phyloP scores from a whole-genome alignment of 2,888 invertebrate genomes.

The Hesperia comma region DNA sequence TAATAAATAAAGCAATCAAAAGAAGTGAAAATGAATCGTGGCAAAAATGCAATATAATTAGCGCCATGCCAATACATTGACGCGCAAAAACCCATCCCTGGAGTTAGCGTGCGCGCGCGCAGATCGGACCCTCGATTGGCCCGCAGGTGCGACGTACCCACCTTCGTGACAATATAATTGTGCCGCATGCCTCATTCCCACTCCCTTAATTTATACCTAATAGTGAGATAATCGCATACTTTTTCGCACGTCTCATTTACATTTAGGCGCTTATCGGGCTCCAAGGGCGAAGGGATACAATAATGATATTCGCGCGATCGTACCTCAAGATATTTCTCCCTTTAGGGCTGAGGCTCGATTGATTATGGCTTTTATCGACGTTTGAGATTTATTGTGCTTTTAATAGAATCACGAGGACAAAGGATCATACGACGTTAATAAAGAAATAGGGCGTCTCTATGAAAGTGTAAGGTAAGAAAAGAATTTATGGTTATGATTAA shows the following conservation, averaged over 20 bases:
- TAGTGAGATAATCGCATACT: conserved; percentile 79
- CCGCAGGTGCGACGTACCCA: conserved; percentile 52
- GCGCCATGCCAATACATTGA: conserved; percentile 27
- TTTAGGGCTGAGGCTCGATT: conserved; percentile 39
- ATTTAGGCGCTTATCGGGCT: conserved; percentile 71
- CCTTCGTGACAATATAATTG: conserved; percentile 83
- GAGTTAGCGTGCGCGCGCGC: conserved; percentile 60
- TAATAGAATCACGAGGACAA: not conserved
- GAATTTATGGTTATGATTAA: no score
- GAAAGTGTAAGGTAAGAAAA: no score
- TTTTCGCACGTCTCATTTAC: conserved; percentile 80
- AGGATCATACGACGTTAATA: no score
- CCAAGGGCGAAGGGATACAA: conserved; percentile 56
- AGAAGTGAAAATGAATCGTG: not conserved
- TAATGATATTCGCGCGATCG: conserved; percentile 70
- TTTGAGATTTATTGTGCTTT: not conserved
- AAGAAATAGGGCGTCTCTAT: no score
- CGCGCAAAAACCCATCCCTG: conserved; percentile 43
- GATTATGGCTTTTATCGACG: conserved; percentile 48
- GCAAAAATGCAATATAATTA: conserved; percentile 15
- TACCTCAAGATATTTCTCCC: conserved; percentile 50
- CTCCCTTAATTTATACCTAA: conserved; percentile 81
- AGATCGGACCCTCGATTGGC: conserved; percentile 56
- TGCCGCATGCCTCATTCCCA: conserved; percentile 74
- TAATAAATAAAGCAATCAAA: not conserved